These are phyloP conservation scores for Epiblema foenella DNA, from an alignment of 2,888 invertebrate genomes.

Conservation along the genomic window DNA sequence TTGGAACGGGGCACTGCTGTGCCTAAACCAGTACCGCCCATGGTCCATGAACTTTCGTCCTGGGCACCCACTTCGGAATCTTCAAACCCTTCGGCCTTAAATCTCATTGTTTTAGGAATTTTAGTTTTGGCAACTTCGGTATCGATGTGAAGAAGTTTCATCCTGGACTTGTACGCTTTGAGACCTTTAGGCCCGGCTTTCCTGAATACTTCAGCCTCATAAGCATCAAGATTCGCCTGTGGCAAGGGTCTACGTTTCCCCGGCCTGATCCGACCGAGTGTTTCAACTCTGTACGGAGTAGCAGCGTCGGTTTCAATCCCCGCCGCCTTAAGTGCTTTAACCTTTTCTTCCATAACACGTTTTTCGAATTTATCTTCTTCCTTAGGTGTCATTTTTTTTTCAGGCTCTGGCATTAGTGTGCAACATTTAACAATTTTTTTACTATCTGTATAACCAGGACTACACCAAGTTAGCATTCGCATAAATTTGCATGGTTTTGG, in stretches of 20 bases:
- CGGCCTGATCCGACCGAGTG: constrained; percentile 25
- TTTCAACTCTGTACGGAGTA: constrained; percentile 11
- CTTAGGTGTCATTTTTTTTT: background rate
- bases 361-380: background rate
- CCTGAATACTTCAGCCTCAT: constrained; percentile 19
- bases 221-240: background rate
- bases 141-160: background rate
- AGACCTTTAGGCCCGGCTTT: constrained; percentile 9
- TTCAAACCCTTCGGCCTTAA: background rate
- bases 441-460: background rate
- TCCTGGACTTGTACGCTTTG: constrained; percentile 9
- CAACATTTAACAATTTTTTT: constrained; percentile 18
- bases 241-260: background rate
- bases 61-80: background rate
- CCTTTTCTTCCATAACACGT: background rate
- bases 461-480: constrained; percentile 24
- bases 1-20: background rate
- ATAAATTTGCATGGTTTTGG: constrained; percentile 10
- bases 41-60: background rate
- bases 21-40: background rate
- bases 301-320: constrained; percentile 5
- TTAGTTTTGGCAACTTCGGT: constrained; percentile 8
- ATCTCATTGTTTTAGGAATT: background rate
- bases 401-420: background rate
- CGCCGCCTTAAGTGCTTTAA: background rate